Evolutionary conservation across 2,113 vertebrate species (phyloP).

Genomic region (Chlamydotis undulata): DNA sequence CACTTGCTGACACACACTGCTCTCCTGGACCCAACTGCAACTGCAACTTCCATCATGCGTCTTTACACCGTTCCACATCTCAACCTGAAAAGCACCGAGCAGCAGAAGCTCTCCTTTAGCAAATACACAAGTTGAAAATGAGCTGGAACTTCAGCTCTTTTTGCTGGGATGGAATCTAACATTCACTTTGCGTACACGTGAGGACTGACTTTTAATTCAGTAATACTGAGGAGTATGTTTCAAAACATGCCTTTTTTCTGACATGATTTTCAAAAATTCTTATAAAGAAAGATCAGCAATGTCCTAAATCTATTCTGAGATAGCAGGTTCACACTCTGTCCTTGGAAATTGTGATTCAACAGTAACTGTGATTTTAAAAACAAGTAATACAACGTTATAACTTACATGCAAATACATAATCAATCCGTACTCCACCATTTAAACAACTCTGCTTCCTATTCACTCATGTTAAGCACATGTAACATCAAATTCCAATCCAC

Average conservation of each 20-base stretch:
- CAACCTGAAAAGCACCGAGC: neutral
- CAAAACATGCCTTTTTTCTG: neutral
- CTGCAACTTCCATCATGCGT: rapidly evolving
- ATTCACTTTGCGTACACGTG: neutral
- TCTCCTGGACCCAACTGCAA: neutral
- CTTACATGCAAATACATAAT: neutral
- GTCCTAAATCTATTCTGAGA: neutral
- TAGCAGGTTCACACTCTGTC: neutral
- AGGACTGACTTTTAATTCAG: neutral
- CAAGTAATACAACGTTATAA: neutral
- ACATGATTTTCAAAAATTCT: neutral
- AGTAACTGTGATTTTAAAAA: neutral
- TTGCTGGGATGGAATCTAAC: neutral
- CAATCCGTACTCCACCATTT: neutral
- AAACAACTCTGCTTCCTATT: neutral
- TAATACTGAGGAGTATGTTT: neutral
- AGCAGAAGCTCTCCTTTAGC: neutral
- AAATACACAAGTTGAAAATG: neutral
- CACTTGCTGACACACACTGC: neutral
- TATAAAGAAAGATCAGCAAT: neutral
- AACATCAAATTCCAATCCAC: neutral
- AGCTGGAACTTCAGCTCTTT: neutral
- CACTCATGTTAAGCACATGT: neutral
- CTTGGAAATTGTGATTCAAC: neutral
- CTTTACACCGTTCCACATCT: neutral